Conservation (phyloP, 2,113 vertebrate genomes). For the Chloroceryle aenea region DNA sequence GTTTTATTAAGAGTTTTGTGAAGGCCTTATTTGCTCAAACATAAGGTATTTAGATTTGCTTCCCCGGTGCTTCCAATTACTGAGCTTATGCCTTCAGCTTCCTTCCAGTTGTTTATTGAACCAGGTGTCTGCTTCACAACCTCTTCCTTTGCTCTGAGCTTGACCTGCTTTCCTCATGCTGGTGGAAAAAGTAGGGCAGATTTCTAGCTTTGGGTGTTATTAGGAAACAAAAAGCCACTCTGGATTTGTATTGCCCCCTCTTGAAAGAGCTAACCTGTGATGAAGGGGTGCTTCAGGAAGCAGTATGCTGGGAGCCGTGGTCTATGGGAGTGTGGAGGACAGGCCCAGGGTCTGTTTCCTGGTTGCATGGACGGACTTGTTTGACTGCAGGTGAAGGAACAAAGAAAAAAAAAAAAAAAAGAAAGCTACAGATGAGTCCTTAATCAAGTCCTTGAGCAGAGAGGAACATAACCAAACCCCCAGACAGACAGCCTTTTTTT, state of each 20-base stretch:
- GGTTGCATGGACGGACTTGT: not conserved
- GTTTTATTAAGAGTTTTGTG: not conserved
- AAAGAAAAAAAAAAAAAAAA: not conserved
- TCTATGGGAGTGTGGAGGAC: not conserved
- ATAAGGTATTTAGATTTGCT: constrained; percentile 20
- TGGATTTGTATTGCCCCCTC: not conserved
- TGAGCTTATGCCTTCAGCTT: not conserved
- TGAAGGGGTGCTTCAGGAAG: not conserved
- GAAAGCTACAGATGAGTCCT: not conserved
- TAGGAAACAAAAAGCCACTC: constrained; percentile 11
- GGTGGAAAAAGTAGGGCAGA: not conserved
- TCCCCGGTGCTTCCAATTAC: not conserved
- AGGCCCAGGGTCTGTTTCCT: not conserved
- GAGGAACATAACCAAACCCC: not conserved
- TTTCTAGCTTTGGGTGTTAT: constrained; percentile 47
- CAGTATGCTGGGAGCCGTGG: not conserved
- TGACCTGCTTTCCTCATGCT: constrained; percentile 58
- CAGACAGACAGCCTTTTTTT: not conserved
- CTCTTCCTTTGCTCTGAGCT: constrained; percentile 12
- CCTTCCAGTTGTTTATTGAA: constrained; percentile 41
- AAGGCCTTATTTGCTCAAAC: not conserved
- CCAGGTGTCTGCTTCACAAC: not conserved
- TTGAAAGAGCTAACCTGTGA: not conserved
- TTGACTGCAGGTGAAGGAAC: not conserved
- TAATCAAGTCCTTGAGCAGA: not conserved